Conservation (phyloP, 1,140 invertebrate species). For the Cepaea nemoralis region DNA sequence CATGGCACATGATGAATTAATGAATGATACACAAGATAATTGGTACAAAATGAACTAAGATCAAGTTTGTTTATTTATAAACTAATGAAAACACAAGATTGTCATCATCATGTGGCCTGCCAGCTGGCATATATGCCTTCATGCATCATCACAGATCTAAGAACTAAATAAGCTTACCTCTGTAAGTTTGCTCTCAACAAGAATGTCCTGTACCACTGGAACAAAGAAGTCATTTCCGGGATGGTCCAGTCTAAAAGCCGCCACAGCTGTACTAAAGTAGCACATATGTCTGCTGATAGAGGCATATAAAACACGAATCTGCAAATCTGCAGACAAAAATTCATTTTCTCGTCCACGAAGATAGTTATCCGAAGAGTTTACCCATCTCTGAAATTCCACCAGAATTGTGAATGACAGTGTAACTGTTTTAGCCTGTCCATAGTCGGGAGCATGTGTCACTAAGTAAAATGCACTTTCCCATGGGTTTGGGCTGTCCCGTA, state of each 20-base stretch:
- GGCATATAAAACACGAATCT: slow-evolving; percentile 51
- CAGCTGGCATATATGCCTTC: too few relatives aligned
- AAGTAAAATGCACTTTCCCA: slow-evolving; percentile 51
- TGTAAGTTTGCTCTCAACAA: slow-evolving; percentile 59
- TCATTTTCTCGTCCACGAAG: slow-evolving; percentile 21
- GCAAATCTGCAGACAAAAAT: slow-evolving; percentile 51
- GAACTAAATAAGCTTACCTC: slow-evolving; percentile 48
- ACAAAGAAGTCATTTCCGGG: slow-evolving; percentile 59
- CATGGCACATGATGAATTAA: too few relatives aligned
- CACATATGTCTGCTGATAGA: slow-evolving; percentile 58
- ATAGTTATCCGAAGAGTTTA: slow-evolving; percentile 39
- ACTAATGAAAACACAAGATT: too few relatives aligned
- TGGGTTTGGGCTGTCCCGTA: slow-evolving; percentile 50
- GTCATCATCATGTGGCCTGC: too few relatives aligned
- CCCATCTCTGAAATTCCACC: slow-evolving; percentile 64
- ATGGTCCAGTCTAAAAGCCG: slow-evolving; percentile 56
- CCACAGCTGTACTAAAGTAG: slow-evolving; percentile 56
- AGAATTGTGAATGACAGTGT: slow-evolving; percentile 58
- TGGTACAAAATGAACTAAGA: too few relatives aligned
- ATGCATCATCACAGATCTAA: too few relatives aligned
- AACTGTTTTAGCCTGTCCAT: slow-evolving; percentile 54
- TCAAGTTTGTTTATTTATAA: too few relatives aligned
- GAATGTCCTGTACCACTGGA: slow-evolving; percentile 47
- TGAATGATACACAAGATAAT: too few relatives aligned
- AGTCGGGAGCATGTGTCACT: slow-evolving; percentile 55